Evolutionary conservation across 1,140 invertebrate genomes (phyloP).

Genomic region (Lepidostoma basale): DNA sequence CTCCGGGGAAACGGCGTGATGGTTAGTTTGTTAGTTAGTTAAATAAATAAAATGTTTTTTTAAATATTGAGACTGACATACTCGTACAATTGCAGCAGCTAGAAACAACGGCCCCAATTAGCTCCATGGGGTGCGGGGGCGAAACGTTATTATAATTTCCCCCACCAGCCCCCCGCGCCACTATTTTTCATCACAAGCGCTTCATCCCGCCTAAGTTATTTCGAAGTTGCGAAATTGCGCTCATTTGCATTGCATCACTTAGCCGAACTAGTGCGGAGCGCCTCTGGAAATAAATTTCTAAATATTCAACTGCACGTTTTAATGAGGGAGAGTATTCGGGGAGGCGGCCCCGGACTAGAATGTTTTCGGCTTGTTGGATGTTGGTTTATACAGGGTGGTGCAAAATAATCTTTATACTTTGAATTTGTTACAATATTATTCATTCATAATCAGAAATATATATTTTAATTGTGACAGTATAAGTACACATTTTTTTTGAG

Average conservation of each 20-base stretch:
- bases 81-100: no score
- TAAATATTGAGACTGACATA: no score
- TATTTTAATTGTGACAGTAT: no score
- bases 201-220: slow-evolving; percentile 26
- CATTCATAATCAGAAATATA: no score
- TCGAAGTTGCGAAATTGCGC: slow-evolving; percentile 24
- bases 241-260: slow-evolving; percentile 36
- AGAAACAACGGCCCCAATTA: slow-evolving; percentile 3
- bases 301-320: slow-evolving; percentile 30
- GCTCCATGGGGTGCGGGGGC: not conserved
- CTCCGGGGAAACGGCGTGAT: no score
- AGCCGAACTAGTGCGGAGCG: slow-evolving; percentile 1
- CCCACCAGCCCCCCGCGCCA: not conserved
- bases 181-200: slow-evolving; percentile 16
- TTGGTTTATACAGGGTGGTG: no score
- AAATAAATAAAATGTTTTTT: no score
- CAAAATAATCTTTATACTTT: no score
- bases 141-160: not conserved
- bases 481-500: no score
- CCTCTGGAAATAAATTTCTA: slow-evolving; percentile 22
- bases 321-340: slow-evolving; percentile 23
- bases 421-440: no score
- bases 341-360: not conserved
- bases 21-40: no score
- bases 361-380: slow-evolving; percentile 20